A percentile compares a stretch with the other conserved stretches of the same genome.
Evolutionary conservation across 2,113 vertebrate genomes (phyloP).

Genomic region (Turdus rufiventris): DNA sequence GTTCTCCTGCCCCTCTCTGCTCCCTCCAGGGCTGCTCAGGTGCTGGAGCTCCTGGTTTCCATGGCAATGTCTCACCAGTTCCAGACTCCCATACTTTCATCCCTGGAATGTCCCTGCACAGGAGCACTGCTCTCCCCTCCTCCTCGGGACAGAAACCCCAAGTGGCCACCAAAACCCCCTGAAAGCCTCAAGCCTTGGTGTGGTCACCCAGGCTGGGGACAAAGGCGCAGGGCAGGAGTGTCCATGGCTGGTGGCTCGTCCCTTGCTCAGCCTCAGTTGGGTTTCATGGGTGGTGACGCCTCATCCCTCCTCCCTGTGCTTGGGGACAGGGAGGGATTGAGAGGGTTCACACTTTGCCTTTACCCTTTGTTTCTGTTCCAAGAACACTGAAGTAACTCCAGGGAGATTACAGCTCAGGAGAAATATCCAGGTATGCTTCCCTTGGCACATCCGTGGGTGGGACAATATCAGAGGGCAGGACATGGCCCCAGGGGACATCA

Average conservation of each 20-base stretch:
- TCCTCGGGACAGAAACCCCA: accelerated
- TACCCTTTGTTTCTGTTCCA: not conserved
- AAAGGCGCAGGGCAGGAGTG: not conserved
- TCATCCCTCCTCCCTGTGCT: not conserved
- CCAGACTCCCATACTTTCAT: not conserved
- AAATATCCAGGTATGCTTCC: not conserved
- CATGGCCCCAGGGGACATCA: accelerated
- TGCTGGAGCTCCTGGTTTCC: not conserved
- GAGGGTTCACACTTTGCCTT: not conserved
- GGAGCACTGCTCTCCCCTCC: not conserved
- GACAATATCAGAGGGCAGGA: not conserved
- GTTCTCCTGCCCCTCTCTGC: not conserved
- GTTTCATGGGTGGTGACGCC: not conserved
- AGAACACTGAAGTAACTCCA: not conserved
- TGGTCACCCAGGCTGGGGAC: not conserved
- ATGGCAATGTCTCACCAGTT: not conserved
- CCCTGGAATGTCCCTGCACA: not conserved
- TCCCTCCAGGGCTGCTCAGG: not conserved
- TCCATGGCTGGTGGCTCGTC: accelerated
- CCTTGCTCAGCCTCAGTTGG: not conserved
- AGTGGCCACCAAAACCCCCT: not conserved
- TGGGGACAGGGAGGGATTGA: not conserved
- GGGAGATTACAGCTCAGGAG: not conserved
- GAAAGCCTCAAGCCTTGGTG: not conserved
- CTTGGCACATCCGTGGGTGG: accelerated